Evolutionary conservation across 2,113 vertebrate genomes (phyloP), one percentile per base, ranked within the genome.

Genomic region (Platichthys flesus): DNA sequence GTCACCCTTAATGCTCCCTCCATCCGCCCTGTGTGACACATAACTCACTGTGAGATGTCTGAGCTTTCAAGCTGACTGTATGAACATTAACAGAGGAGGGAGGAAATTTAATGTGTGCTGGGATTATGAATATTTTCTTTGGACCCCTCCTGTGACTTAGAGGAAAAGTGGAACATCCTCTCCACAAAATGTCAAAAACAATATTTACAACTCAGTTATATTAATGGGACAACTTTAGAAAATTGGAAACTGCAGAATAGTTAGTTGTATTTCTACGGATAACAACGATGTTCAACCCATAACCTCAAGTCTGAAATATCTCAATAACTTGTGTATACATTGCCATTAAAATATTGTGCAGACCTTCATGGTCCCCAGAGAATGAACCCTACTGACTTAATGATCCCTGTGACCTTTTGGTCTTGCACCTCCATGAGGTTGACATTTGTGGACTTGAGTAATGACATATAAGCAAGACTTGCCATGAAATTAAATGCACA

Each of bases 21-120:
- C 63, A 59, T 35, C 59, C 56, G 2, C 72, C 63, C 66, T 56
- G 47, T 16, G 42, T 78, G 73, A 74, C 61, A 71, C 74, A 78
- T 51, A 82, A 81, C 68, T 74, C 60, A 79, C 51, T 68, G 37
- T 40, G 21, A 64, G 66, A 59, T 49, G 40, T 20, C 58, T 12
- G 15, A 76, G 65, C 52, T 20, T 75, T 67, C 62, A 69, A 54
- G 55, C 64, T 65, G 75, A 67, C 37, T 20, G 37, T 61, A 9
- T 2, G 15, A n/a, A 64, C 67, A 63, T 75, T 3, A 18, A 16
- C 62, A 31, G 31, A 31, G 31, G 37, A 24, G 21, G 18, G 51
- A 1, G 21, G 8, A n/a, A 31, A 28, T 23, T 12, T 16, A 28
- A 9, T 65, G 23, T 18, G 9, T 49, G 45, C 20, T 49, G 20